A percentile compares a stretch with the other conserved stretches of the same genome.
phyloP scores from a whole-genome alignment of 2,113 vertebrate species.

The Notothenia coriiceps region DNA sequence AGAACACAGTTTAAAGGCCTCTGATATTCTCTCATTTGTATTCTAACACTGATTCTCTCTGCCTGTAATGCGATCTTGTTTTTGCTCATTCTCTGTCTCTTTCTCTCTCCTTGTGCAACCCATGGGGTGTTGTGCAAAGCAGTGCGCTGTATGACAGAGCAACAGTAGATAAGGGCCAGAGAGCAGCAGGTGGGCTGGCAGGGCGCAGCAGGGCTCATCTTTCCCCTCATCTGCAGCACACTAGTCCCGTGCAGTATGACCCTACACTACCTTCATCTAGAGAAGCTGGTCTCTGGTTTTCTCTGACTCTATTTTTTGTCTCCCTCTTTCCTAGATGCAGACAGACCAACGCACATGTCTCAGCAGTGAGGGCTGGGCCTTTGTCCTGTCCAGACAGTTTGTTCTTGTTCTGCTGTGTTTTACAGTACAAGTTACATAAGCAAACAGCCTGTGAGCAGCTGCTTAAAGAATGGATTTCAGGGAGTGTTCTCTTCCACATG shows the following conservation, averaged over 20 bases:
- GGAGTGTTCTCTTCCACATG: slow-evolving; percentile 30
- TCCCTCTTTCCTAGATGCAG: slow-evolving; percentile 27
- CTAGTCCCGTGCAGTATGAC: slow-evolving; percentile 13
- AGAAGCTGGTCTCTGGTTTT: background rate
- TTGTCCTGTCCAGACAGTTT: slow-evolving; percentile 54
- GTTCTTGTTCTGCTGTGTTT: slow-evolving; percentile 59
- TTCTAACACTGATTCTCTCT: slow-evolving; percentile 3
- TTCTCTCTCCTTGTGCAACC: slow-evolving; percentile 26
- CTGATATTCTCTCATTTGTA: slow-evolving; percentile 22
- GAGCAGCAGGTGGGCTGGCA: slow-evolving; percentile 67
- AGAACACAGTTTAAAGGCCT: slow-evolving; percentile 6
- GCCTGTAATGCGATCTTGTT: slow-evolving; percentile 3
- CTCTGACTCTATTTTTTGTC: slow-evolving; percentile 17
- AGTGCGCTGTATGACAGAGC: slow-evolving; percentile 46
- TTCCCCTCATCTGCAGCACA: slow-evolving; percentile 46
- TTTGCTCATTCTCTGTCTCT: background rate
- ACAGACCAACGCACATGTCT: slow-evolving; percentile 30
- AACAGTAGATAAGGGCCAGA: slow-evolving; percentile 43
- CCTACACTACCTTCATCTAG: slow-evolving; percentile 22
- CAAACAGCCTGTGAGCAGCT: slow-evolving; percentile 54
- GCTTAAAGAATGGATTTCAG: slow-evolving; percentile 56
- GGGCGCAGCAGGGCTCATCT: slow-evolving; percentile 52
- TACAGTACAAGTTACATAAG: slow-evolving; percentile 67
- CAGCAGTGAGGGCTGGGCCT: slow-evolving; percentile 55
- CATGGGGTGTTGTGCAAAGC: slow-evolving; percentile 39